Base-by-base conservation (phyloP, 1,140 invertebrate genomes). In the Bombus pascuorum region DNA sequence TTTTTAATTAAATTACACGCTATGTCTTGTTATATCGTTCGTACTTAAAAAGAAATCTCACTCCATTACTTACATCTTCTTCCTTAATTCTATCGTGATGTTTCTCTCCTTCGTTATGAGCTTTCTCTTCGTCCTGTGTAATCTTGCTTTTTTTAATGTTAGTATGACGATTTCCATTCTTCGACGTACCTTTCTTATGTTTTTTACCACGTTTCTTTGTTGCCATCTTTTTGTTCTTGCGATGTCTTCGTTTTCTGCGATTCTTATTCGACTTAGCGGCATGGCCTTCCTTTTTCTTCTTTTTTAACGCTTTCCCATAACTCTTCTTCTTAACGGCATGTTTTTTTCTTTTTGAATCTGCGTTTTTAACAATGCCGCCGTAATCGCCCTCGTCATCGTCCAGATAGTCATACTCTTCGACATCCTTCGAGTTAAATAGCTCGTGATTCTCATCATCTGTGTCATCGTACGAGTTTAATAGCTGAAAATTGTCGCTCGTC, bases 51-150 rank as follows among this genome's bases (percentile, higher is more conserved):
- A 32, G 73, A 53, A 32, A 39, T n/a, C 22, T 70, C 47, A 4
- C 3, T 28, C 12, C 25, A 32, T 72, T 25, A 87, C 89, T 90
- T 57, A 90, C 88, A 57, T 87, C 66, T 25, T 70, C 65, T 62
- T 32, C 47, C 4, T 87, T 59, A 39, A 22, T 47, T 37, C 76
- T 75, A 37, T 80, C 75, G 8, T 62, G 72, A 62, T 70, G 65
- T 25, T 53, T 18, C 10, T 83, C 66, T 13, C 32, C 2, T 32
- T 75, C 65, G 0, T 59, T 25, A 8, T 15, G 74, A 71, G 22
- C 5, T n/a, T 78, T 59, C 2, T 22, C 77, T 6, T 62, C 65
- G 34, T 34, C 72, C 22, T n/a, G 39, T 18, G 44, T 39, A 1
- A 9, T 25, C 59, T 81, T 87, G 12, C 77, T 66, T 28, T 90